phyloP scores from a whole-genome alignment of 2,797 vertebrate genomes.

The Lophius americanus region DNA sequence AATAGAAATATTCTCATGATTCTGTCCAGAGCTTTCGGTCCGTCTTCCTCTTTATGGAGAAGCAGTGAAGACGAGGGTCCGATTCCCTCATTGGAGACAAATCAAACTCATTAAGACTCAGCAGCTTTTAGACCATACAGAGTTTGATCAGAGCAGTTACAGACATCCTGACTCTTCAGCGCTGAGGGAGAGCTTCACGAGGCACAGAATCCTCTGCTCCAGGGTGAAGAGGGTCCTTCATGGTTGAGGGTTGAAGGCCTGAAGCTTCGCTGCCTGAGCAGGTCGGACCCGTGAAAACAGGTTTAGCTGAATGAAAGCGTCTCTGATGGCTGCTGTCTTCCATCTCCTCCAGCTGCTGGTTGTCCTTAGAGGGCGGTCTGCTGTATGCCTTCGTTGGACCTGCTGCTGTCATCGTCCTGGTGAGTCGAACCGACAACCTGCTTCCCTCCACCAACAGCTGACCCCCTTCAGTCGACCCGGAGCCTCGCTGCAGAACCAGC shows the following conservation, averaged over 20 bases:
- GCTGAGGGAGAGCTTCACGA: constrained; percentile 50
- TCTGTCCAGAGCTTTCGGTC: no score
- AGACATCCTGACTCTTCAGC: constrained; percentile 37
- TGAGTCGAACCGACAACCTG: constrained; percentile 71
- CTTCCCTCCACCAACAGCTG: no score
- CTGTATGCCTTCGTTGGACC: constrained; percentile 98
- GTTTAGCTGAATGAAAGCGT: no score
- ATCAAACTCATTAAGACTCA: constrained; percentile 59
- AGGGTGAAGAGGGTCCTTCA: no score
- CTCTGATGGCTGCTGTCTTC: constrained; percentile 1
- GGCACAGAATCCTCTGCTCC: not conserved
- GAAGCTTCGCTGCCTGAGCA: no score
- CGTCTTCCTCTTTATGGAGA: constrained; percentile 39
- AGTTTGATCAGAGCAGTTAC: constrained; percentile 39
- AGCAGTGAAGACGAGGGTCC: constrained; percentile 52
- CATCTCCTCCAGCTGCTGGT: constrained; percentile 88
- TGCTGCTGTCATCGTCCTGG: constrained; percentile 97
- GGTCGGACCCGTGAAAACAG: no score
- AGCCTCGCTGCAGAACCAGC: no score
- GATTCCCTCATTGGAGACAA: constrained; percentile 64
- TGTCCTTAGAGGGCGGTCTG: constrained; percentile 95
- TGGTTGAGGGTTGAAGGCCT: no score
- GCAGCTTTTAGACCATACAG: constrained; percentile 38
- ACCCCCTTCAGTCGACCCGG: no score
- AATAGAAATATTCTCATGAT: no score